Evolutionary conservation across 2,888 invertebrate genomes (phyloP), one percentile per base, ranked within the genome.

Genomic region (Drosophila maculinotata): DNA sequence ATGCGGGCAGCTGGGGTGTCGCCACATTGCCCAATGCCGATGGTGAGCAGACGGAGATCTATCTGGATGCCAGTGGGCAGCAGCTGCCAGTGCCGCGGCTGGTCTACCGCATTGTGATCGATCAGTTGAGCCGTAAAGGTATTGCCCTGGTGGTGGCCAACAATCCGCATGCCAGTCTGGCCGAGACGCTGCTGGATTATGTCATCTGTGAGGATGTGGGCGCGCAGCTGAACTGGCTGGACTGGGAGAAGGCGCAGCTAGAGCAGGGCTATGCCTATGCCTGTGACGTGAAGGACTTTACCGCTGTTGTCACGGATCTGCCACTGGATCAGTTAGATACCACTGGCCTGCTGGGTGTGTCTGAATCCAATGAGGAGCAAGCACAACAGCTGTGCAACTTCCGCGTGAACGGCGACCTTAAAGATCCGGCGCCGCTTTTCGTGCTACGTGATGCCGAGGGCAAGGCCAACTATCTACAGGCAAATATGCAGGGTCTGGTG

Each of bases 361-460:
- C 42, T 0, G 15, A 33, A 0, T 9, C 25, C 25, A 20, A 33
- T 5, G 20, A 28, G 1, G 52, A 60, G 2, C 35, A 15, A 1
- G 4, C 5, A 0, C 23, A 49, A 3, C 9, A 25, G 1, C 6
- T 17, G 14, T 82, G 82, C 45, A 65, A 41, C 31, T 82, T 82
- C n/a, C 63, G 60, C 0, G 82, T 82, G 2, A 82, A 82, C n/a
- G 82, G 82, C 3, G 82, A 83, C 49, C 57, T 83, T 0, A 72
- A 69, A 3, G 93, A 93, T 66, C 94, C 94, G 0, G 94, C 94
- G 69, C 94, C 94, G 0, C 91, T 94, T 10, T 92, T 93, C 69
- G 82, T 94, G 1, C 88, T 88, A 26, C 89, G 91, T 1, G 90
- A 90, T 6, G 81, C 84, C 0, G 15, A 35, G 1, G 70, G 66